Conservation (phyloP, 2,113 vertebrate species). For the Actenoides hombroni region DNA sequence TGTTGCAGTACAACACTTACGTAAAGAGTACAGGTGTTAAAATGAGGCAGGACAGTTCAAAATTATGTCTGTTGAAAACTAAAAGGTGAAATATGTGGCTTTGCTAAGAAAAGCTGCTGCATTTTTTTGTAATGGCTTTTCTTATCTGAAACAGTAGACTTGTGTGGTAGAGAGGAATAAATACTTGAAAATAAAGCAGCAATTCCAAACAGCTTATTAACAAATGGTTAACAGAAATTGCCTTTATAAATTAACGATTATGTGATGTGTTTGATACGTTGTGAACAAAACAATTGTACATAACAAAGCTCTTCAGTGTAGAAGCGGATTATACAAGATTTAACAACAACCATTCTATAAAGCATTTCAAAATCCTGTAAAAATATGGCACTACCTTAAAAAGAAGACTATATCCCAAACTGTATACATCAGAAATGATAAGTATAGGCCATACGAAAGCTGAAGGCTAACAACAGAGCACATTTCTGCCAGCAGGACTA, state of each 20-base stretch:
- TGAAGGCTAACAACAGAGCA: background rate
- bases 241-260: background rate
- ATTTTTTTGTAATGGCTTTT: conserved; percentile 31
- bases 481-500: background rate
- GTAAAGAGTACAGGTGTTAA: background rate
- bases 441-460: background rate
- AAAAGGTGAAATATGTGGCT: background rate
- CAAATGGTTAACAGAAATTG: background rate
- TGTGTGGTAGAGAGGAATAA: background rate
- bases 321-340: background rate
- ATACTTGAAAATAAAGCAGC: background rate
- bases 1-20: background rate
- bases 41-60: background rate
- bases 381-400: background rate
- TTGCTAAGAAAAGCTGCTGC: background rate
- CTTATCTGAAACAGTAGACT: conserved; percentile 40
- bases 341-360: background rate
- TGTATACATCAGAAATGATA: background rate
- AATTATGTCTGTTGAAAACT: background rate
- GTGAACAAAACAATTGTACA: background rate
- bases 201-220: background rate
- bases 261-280: background rate
- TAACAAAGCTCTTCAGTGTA: background rate
- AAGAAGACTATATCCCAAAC: background rate
- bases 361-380: background rate